A percentile compares a stretch with the other conserved stretches of the same genome.
These are phyloP conservation scores for Drosophila repletoides DNA, from an alignment of 1,140 invertebrate species.

Conservation along the genomic window DNA sequence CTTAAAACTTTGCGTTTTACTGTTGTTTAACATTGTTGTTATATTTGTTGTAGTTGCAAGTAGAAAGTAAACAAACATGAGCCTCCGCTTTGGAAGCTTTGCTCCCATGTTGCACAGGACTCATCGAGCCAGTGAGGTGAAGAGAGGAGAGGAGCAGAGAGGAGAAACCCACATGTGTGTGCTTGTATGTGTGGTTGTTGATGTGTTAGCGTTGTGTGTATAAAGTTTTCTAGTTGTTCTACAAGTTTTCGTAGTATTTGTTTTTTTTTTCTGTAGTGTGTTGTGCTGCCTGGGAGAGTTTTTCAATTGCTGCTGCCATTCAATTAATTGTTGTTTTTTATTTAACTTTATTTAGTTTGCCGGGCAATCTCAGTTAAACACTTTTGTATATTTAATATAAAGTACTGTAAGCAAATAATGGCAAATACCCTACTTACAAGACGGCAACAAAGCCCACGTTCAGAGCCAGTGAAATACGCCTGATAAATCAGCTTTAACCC, in stretches of 20 bases:
- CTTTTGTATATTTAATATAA: neutral
- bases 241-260: constrained; percentile 29
- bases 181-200: constrained; percentile 14
- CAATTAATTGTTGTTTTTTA: constrained; percentile 30
- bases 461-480: neutral
- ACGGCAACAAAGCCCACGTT: too few species aligned
- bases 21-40: constrained; percentile 1
- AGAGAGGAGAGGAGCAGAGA: too few species aligned
- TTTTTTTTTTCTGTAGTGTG: too few species aligned
- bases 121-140: neutral
- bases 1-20: constrained; percentile 25
- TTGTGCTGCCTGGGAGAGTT: neutral
- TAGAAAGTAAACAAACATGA: constrained; percentile 33
- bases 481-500: constrained; percentile 18
- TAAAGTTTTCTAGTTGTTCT: constrained; percentile 41
- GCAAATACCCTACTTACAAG: too few species aligned
- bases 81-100: constrained; percentile 21
- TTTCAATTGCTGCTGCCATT: constrained; percentile 3
- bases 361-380: neutral
- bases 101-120: constrained; percentile 8
- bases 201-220: constrained; percentile 35
- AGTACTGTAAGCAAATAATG: too few species aligned
- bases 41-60: constrained; percentile 20
- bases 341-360: constrained; percentile 14
- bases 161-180: neutral